These are phyloP conservation scores for Xiphophorus birchmanni DNA, from an alignment of 2,797 vertebrate genomes.

Conservation along the genomic window DNA sequence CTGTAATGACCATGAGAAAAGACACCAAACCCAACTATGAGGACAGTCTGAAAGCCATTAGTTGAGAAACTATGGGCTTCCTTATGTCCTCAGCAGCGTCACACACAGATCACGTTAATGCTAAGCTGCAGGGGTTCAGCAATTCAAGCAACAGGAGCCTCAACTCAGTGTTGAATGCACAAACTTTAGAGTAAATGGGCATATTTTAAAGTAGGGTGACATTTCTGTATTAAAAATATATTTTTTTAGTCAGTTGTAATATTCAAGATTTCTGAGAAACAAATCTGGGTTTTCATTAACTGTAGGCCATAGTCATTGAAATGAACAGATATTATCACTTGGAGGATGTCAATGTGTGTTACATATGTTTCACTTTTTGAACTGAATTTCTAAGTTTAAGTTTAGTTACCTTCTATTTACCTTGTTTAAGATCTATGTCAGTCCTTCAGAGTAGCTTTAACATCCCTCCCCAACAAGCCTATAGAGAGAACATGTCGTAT, in stretches of 20 bases:
- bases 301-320: not conserved
- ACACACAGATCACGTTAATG: too few relatives aligned
- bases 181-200: not conserved
- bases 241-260: not conserved
- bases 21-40: too few relatives aligned
- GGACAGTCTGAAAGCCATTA: too few relatives aligned
- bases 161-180: not conserved
- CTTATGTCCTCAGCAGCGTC: too few relatives aligned
- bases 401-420: not conserved
- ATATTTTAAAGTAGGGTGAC: not conserved
- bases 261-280: not conserved
- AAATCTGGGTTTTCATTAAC: not conserved
- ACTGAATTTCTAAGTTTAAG: not conserved
- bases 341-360: not conserved
- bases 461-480: constrained; percentile 60
- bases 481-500: constrained; percentile 51
- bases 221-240: not conserved
- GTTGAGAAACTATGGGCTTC: too few relatives aligned
- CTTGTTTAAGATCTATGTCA: not conserved
- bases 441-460: not conserved
- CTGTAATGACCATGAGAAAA: too few relatives aligned
- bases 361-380: not conserved
- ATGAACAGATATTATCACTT: not conserved
- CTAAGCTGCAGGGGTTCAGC: not conserved
- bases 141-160: not conserved